These are phyloP conservation scores for Gymnoscopelus braueri DNA, from an alignment of 2,797 vertebrate species.

Conservation along the genomic window DNA sequence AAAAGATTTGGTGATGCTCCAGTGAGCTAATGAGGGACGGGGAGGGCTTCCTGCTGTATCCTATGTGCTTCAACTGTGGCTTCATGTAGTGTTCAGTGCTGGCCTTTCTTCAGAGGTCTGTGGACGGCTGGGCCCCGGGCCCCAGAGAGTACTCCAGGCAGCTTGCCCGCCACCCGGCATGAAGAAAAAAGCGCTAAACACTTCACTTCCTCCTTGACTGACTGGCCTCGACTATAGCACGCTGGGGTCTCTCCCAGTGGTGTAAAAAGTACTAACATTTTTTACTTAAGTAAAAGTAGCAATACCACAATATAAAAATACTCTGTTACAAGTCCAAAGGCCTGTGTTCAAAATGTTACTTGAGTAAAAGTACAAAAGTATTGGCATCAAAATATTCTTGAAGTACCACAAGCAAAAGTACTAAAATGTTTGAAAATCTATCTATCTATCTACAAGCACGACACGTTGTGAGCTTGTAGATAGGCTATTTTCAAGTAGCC, in stretches of 20 bases:
- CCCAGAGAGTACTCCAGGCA: conserved; percentile 61
- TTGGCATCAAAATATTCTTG: too few species aligned
- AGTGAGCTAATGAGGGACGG: conserved; percentile 38
- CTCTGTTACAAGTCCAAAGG: too few species aligned
- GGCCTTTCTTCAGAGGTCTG: conserved; percentile 61
- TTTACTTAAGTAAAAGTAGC: too few species aligned
- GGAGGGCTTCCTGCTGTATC: conserved; percentile 38
- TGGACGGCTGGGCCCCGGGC: conserved; percentile 35
- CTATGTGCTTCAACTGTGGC: conserved; percentile 37
- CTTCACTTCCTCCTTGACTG: conserved; percentile 42
- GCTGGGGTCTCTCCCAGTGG: conserved; percentile 9
- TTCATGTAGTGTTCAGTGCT: conserved; percentile 53
- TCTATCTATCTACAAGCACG: too few species aligned
- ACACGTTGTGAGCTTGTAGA: too few species aligned
- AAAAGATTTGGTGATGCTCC: conserved; percentile 47
- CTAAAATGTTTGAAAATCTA: too few species aligned
- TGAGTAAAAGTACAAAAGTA: too few species aligned
- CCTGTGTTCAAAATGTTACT: too few species aligned
- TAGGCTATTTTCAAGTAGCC: too few species aligned
- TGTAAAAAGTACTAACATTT: too few species aligned
- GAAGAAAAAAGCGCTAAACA: conserved; percentile 46
- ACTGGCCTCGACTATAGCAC: conserved; percentile 23
- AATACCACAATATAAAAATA: too few species aligned
- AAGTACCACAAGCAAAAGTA: too few species aligned
- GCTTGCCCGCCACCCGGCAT: conserved; percentile 59